These are phyloP conservation scores for Amphiprion clarkii DNA, from an alignment of 2,797 vertebrate species.

Conservation along the genomic window DNA sequence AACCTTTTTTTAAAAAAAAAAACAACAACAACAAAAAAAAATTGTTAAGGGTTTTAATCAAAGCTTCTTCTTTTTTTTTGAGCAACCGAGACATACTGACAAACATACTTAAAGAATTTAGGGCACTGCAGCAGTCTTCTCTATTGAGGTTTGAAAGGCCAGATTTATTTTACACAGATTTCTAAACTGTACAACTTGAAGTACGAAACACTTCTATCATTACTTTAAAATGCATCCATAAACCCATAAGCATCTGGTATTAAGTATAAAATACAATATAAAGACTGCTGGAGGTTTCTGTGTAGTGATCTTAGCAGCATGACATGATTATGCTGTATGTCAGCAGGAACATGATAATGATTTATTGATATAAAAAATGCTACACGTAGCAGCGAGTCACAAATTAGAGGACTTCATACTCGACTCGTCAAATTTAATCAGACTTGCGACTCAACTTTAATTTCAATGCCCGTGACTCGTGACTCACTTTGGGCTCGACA, in stretches of 20 bases:
- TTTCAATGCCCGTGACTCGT: constrained; percentile 54
- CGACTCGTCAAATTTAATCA: constrained; percentile 40
- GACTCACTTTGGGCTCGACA: constrained; percentile 57
- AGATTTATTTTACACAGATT: neutral
- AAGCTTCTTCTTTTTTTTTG: neutral
- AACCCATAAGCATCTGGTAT: neutral
- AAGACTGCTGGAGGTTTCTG: neutral
- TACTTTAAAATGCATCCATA: neutral
- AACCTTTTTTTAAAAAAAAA: no score
- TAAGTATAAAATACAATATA: constrained; percentile 1
- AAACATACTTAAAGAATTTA: no score
- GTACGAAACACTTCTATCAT: neutral
- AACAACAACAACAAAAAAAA: no score
- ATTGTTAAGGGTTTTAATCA: no score
- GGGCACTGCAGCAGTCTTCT: neutral
- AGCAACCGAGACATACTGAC: neutral
- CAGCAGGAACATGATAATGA: constrained; percentile 9
- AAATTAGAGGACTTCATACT: constrained; percentile 41
- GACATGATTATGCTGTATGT: neutral
- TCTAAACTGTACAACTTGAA: neutral
- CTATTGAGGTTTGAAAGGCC: neutral
- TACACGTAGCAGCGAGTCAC: constrained; percentile 24
- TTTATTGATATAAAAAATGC: constrained; percentile 26
- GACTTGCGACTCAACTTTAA: constrained; percentile 35
- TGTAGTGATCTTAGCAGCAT: neutral